Conservation (phyloP, 2,113 vertebrate species). For the Galeopterus variegatus region DNA sequence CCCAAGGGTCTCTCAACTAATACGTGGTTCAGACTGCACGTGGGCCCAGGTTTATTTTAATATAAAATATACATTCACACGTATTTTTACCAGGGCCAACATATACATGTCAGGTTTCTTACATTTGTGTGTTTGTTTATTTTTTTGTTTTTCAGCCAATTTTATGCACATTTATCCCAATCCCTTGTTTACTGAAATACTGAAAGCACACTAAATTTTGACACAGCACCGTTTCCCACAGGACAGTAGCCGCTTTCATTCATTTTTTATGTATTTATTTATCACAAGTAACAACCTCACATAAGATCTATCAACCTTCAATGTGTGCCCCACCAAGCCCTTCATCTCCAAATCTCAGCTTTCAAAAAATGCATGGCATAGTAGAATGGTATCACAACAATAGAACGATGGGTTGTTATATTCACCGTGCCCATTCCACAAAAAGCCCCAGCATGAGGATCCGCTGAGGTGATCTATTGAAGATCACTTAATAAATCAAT, state of each 20-base stretch:
- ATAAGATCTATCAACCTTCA: accelerated
- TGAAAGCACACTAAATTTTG: background rate
- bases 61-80: background rate
- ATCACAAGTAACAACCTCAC: background rate
- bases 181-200: background rate
- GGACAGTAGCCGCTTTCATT: background rate
- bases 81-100: background rate
- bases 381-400: accelerated
- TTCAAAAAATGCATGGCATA: accelerated
- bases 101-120: background rate
- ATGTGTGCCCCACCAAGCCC: accelerated
- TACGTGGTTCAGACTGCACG: too few species aligned
- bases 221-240: background rate
- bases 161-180: background rate
- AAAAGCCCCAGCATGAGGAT: too few species aligned
- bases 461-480: accelerated
- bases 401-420: accelerated
- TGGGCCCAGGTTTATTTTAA: background rate
- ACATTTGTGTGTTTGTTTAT: too few species aligned
- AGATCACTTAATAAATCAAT: background rate
- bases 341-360: too few species aligned
- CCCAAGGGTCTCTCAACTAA: background rate
- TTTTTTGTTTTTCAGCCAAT: background rate
- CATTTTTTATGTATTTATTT: background rate
- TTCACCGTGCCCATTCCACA: accelerated